phyloP scores from a whole-genome alignment of 2,113 vertebrate species.

The Charina bottae region DNA sequence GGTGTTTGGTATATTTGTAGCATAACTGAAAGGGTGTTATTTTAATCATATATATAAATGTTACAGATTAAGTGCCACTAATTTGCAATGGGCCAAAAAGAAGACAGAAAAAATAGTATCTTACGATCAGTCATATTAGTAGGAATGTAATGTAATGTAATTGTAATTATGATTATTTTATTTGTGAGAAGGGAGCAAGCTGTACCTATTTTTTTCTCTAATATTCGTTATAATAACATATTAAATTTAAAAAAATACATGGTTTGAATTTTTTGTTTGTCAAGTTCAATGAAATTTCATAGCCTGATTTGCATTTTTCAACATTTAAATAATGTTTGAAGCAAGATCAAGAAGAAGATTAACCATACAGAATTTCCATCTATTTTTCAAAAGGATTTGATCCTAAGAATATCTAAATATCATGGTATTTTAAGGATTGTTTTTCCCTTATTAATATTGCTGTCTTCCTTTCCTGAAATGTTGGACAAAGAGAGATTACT shows the following conservation, averaged over 20 bases:
- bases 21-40: neutral
- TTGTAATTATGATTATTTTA: neutral
- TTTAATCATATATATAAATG: conserved; percentile 3
- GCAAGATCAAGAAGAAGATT: neutral
- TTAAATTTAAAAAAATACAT: neutral
- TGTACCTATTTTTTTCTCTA: neutral
- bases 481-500: neutral
- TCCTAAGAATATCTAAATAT: neutral
- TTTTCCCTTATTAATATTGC: neutral
- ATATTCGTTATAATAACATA: neutral
- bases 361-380: neutral
- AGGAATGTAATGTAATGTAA: neutral
- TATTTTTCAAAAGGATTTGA: neutral
- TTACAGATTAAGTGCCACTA: neutral
- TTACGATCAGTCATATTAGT: neutral
- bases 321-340: neutral
- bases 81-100: neutral
- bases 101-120: neutral
- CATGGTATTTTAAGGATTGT: neutral
- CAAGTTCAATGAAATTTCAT: neutral
- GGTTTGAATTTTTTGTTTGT: neutral
- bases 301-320: neutral
- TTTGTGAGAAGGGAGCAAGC: neutral
- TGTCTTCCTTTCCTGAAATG: neutral
- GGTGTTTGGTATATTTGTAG: neutral